Percentiles rank a stretch among this genome's conserved stretches.
phyloP scores from a whole-genome alignment of 2,888 invertebrate species.

The Germaria angustata region DNA sequence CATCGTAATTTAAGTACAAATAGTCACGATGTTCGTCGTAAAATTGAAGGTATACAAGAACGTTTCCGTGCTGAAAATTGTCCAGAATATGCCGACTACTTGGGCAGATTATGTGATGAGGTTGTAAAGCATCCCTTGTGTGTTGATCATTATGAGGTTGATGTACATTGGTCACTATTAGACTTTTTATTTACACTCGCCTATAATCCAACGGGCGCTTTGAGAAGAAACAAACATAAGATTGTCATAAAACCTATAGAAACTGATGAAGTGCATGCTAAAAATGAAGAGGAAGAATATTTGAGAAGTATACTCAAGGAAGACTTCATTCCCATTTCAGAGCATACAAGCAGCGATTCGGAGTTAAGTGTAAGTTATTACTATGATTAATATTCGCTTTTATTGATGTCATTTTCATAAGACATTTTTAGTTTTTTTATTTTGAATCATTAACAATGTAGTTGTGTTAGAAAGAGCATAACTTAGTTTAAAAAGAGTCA shows the following conservation, averaged over 20 bases:
- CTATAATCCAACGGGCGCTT: conserved; percentile 75
- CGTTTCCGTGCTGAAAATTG: conserved; percentile 81
- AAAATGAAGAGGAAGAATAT: conserved; percentile 50
- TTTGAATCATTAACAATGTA: no score
- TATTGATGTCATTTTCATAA: no score
- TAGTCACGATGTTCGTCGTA: conserved; percentile 79
- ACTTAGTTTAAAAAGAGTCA: no score
- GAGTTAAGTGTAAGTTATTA: conserved; percentile 76
- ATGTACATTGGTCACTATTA: conserved; percentile 81
- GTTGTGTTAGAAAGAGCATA: no score
- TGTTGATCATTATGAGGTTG: conserved; percentile 76
- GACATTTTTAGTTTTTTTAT: no score
- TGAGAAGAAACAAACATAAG: conserved; percentile 70
- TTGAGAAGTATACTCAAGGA: conserved; percentile 71
- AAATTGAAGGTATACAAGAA: conserved; percentile 79
- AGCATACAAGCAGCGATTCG: conserved; percentile 67
- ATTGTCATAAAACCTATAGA: conserved; percentile 68
- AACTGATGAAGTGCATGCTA: conserved; percentile 37
- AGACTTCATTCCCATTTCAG: conserved; percentile 69
- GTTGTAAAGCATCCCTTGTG: conserved; percentile 74
- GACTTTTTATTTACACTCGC: conserved; percentile 80
- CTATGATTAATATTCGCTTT: no score
- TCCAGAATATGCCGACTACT: conserved; percentile 79
- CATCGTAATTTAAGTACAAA: conserved; percentile 80
- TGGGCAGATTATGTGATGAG: conserved; percentile 76